Base-by-base conservation (phyloP, 2,797 vertebrate genomes). In the Lagothrix lagotricha region DNA sequence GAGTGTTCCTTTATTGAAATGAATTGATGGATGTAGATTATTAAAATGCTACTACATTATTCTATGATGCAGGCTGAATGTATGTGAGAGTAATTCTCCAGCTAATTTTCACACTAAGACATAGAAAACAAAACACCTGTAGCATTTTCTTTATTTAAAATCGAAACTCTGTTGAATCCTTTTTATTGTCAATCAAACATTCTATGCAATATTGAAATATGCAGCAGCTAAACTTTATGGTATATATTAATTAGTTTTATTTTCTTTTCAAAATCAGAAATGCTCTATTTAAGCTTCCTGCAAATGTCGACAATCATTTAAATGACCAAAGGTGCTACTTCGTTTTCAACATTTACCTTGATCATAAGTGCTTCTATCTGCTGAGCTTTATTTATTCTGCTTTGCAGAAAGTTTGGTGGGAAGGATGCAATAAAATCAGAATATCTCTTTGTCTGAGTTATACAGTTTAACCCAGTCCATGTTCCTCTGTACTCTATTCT, bases 251-350 rank as follows among this genome's bases (percentile, higher is more conserved):
- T 80, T 95, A 91, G 28, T 97, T 96, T 97, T 98, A 94, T 93
- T 97, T 94, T 98, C 97, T 98, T 96, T 96, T n/a, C 94, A 89
- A 94, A 98, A 97, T 98, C 93, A 98, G 80, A 97, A 98, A 97
- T 97, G 90, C 84, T 96, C 87, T 98, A 96, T 97, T 98, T 98
- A 98, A 97, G 96, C 93, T 96, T 98, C 90, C 96, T 97, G 89
- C 87, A 97, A 97, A 88, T 96, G 80, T 97, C 61, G 81, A 98
- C 98, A 98, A 98, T 98, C 97, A 97, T 93, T 97, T 98, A 93
- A 96, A 97, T 98, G 97, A 98, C 89, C 97, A 94, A 98, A 98
- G 98, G 98, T 99, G 98, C 98, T 99, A 98, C 97, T 98, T 97
- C 93, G 97, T 97, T 98, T 98, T 97, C 96, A 98, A 95, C 92